A percentile compares a stretch with the other conserved stretches of the same genome.
Conservation (phyloP, 2,797 vertebrate species). For the Clangula hyemalis region DNA sequence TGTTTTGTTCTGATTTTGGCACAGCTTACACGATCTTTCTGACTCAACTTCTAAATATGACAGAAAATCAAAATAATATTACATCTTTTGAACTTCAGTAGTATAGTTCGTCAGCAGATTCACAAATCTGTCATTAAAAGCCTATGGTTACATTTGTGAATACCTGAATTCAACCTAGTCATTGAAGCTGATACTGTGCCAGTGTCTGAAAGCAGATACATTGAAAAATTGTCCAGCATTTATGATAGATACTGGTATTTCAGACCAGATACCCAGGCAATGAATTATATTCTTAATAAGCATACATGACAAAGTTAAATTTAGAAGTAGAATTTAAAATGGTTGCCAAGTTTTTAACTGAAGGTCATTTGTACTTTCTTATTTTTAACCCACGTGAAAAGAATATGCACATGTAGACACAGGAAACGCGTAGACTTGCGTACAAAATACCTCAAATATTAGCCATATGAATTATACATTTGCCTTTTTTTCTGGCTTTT, state of each 20-base stretch:
- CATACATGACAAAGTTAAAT: slow-evolving; percentile 69
- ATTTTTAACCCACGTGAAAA: not conserved
- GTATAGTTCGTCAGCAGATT: not conserved
- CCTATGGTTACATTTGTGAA: not conserved
- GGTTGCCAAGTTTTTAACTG: slow-evolving; percentile 64
- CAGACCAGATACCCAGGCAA: slow-evolving; percentile 43
- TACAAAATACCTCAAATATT: slow-evolving; percentile 33
- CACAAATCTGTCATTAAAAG: slow-evolving; percentile 55
- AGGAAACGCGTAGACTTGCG: slow-evolving; percentile 6
- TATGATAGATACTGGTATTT: slow-evolving; percentile 68
- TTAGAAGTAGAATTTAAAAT: slow-evolving; percentile 73
- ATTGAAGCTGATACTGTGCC: slow-evolving; percentile 64
- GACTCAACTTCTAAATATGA: slow-evolving; percentile 47
- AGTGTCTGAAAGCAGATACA: slow-evolving; percentile 70
- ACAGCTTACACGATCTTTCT: slow-evolving; percentile 46
- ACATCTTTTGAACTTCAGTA: slow-evolving; percentile 24
- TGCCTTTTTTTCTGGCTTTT: slow-evolving; percentile 5
- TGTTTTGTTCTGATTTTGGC: slow-evolving; percentile 60
- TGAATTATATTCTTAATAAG: slow-evolving; percentile 70
- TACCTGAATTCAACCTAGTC: slow-evolving; percentile 70
- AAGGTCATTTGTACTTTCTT: slow-evolving; percentile 62
- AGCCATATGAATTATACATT: slow-evolving; percentile 5
- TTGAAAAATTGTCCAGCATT: slow-evolving; percentile 56
- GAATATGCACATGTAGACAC: not conserved
- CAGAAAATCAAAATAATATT: slow-evolving; percentile 4